Conservation (phyloP, 2,888 invertebrate genomes). For the Ectemnius lituratus region DNA sequence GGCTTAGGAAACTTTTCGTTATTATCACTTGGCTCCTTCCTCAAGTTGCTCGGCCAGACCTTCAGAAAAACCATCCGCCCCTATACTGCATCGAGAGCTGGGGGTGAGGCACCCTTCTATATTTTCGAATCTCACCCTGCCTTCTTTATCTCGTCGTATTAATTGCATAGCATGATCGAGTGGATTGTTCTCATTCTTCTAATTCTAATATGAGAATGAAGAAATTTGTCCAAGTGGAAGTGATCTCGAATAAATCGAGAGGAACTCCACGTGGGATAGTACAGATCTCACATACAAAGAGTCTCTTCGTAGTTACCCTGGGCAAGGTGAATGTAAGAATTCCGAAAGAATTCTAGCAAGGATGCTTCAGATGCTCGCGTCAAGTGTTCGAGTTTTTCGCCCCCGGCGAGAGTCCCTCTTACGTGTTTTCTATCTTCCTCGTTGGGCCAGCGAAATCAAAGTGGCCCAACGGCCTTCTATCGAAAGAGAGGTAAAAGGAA, state of each 20-base stretch:
- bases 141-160: not conserved
- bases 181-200: too few relatives aligned
- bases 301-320: not conserved
- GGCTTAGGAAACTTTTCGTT: constrained; percentile 54
- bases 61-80: constrained; percentile 53
- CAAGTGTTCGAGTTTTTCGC: not conserved
- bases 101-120: constrained; percentile 46
- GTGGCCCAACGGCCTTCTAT: constrained; percentile 3
- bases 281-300: too few relatives aligned
- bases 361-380: not conserved
- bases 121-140: constrained; percentile 30
- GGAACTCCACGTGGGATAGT: too few relatives aligned
- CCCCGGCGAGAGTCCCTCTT: not conserved
- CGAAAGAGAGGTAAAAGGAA: constrained; percentile 7
- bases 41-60: constrained; percentile 8
- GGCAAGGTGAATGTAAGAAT: too few relatives aligned
- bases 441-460: constrained; percentile 25
- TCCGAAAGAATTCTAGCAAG: not conserved
- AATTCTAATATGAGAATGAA: too few relatives aligned
- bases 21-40: constrained; percentile 53
- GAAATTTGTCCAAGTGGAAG: too few relatives aligned
- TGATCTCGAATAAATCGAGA: too few relatives aligned
- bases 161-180: not conserved
- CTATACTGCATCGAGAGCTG: constrained; percentile 48
- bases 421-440: constrained; percentile 9